A percentile compares a stretch with the other conserved stretches of the same genome.
Conservation (phyloP, 2,797 vertebrate species). For the Semotilus atromaculatus region DNA sequence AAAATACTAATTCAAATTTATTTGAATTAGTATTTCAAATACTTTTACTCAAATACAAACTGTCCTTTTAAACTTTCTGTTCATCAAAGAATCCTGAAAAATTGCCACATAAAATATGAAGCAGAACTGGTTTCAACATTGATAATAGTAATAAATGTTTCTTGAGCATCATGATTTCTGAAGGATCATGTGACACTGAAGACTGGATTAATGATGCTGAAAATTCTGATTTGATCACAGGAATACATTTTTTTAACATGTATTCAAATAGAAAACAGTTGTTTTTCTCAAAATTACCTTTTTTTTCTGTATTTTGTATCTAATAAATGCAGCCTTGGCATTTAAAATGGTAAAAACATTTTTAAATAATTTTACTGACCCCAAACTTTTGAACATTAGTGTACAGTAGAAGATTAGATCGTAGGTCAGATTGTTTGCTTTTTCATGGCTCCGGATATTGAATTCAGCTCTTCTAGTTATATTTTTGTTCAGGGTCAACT, state of each 20-base stretch:
- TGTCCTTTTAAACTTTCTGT: not conserved
- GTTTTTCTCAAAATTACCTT: not conserved
- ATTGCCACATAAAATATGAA: not conserved
- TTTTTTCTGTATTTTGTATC: not conserved
- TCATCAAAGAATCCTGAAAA: not conserved
- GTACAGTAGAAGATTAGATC: not conserved
- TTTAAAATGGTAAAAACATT: not conserved
- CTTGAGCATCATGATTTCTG: not conserved
- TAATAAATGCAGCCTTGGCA: not conserved
- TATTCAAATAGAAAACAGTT: not conserved
- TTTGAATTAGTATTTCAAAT: not conserved
- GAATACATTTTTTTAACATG: not conserved
- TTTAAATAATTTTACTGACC: not conserved
- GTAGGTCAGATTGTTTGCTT: not conserved
- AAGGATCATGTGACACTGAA: not conserved
- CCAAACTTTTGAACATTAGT: not conserved
- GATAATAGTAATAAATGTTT: not conserved
- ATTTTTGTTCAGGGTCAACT: not conserved
- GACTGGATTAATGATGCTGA: not conserved
- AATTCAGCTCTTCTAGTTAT: not conserved
- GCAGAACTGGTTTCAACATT: not conserved
- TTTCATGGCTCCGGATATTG: not conserved
- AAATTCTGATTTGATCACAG: not conserved
- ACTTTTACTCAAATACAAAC: too few relatives aligned
- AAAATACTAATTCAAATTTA: too few relatives aligned